Conservation (phyloP, 2,113 vertebrate species). For the Mormoops blainvillei region DNA sequence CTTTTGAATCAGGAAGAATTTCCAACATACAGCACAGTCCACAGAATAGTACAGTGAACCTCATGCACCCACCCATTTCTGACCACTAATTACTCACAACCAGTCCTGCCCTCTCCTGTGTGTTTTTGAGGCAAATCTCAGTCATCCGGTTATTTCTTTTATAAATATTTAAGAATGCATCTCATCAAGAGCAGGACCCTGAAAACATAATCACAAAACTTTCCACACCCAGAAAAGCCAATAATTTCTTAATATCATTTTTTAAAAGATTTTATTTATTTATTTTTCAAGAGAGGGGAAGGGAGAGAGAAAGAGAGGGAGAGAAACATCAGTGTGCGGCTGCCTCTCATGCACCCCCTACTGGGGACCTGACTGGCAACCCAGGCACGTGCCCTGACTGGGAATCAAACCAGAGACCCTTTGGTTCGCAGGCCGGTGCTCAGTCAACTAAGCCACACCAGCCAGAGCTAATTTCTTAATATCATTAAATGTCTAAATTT, state of each 20-base stretch:
- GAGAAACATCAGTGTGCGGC: no score
- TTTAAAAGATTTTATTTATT: no score
- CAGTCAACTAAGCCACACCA: no score
- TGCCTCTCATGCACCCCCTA: no score
- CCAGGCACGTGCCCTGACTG: no score
- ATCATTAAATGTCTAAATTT: not conserved
- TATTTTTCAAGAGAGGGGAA: no score
- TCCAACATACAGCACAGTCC: not conserved
- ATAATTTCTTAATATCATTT: not conserved
- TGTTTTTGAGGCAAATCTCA: not conserved
- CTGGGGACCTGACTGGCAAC: no score
- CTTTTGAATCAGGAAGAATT: not conserved
- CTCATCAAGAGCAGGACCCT: not conserved
- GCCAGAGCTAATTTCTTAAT: not conserved
- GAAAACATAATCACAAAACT: not conserved
- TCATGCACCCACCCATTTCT: not conserved
- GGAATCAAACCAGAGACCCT: no score
- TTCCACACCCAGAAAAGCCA: not conserved
- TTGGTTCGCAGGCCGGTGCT: no score
- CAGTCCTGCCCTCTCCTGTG: not conserved
- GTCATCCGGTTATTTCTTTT: not conserved
- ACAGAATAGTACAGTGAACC: not conserved
- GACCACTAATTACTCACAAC: not conserved
- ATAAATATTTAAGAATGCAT: not conserved
- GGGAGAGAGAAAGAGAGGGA: no score